Percentiles rank a stretch among this genome's conserved stretches.
phyloP scores from a whole-genome alignment of 2,797 vertebrate genomes.

The Mustela erminea region DNA sequence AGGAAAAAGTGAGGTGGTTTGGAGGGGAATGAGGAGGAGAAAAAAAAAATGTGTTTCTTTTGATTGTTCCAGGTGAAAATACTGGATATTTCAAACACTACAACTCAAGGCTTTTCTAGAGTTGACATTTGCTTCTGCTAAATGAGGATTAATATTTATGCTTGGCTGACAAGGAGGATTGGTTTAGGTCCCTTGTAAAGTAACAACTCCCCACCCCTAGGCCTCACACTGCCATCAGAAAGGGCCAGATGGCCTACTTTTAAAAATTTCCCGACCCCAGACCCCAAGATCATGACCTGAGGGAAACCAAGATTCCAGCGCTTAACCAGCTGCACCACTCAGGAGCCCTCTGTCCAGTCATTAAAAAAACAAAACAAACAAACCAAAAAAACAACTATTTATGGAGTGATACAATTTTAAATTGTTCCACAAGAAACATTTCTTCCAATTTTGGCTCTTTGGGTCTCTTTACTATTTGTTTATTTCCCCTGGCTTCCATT shows the following conservation, averaged over 20 bases:
- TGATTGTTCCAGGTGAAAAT: background rate
- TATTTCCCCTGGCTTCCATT: background rate
- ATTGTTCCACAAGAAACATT: background rate
- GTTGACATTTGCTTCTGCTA: background rate
- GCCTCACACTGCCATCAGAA: background rate
- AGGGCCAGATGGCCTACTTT: background rate
- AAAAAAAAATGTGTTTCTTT: background rate
- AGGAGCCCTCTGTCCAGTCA: background rate
- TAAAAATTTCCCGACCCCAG: background rate
- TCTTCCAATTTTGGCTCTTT: background rate
- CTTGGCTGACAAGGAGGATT: background rate
- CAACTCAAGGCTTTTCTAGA: background rate
- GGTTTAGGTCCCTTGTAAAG: too few species aligned
- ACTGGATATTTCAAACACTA: background rate
- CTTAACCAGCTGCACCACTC: background rate
- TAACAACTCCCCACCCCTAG: too few species aligned
- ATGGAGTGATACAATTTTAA: background rate
- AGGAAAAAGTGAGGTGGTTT: background rate
- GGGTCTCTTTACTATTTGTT: background rate
- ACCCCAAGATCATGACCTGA: background rate
- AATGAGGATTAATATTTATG: background rate
- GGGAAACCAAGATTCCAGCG: background rate
- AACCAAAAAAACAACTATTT: background rate
- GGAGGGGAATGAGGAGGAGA: background rate
- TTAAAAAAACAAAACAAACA: too few species aligned